Base-by-base conservation (phyloP, 2,888 invertebrate genomes). In the Platycheirus rosarum region DNA sequence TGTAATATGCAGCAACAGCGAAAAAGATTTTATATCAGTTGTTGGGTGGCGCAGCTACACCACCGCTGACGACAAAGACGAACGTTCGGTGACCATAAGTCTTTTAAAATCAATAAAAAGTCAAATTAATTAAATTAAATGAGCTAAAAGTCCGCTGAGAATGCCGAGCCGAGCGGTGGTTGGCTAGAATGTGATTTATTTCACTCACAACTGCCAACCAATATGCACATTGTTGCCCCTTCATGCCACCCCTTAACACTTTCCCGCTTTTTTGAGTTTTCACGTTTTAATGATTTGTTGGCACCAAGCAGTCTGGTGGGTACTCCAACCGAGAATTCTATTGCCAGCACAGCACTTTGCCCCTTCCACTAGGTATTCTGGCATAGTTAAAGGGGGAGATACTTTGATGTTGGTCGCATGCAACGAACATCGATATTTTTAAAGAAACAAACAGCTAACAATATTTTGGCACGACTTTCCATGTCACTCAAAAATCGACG, bases 261-360 rank as follows among this genome's bases (percentile, higher is more conserved):
- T 55, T 16, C 11, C 14, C 14, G 14, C 16, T 53, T 53, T 14
- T n/a, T n/a, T n/a, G n/a, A n/a, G 53, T 60, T 60, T 44, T 78
- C 44, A 44, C 53, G 44, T 63, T 77, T 82, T 77, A 82, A 78
- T 78, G 73, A 84, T 84, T 84, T 74, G 63, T 78, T 78, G 84
- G 78, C 77, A 78, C 84, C 84, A 84, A 69, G 84, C 84, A 74
- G 84, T 84, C 84, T 84, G 63, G 68, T 78, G 63, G 63, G 42
- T 60, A 46, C 44, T 69, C 35, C 60, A 35, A 35, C 23, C 60
- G 42, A 44, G 46, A 55, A 35, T 46, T 69, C 51, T 53, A 8
- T 29, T 35, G 44, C 44, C 65, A 51, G 16, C 48, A 32, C 14
- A 20, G 18, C 18, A 35, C 35, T 32, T 5, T 48, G 6, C 26